Evolutionary conservation across 2,113 vertebrate genomes (phyloP).

Genomic region (Tenebrosternarchus preto): DNA sequence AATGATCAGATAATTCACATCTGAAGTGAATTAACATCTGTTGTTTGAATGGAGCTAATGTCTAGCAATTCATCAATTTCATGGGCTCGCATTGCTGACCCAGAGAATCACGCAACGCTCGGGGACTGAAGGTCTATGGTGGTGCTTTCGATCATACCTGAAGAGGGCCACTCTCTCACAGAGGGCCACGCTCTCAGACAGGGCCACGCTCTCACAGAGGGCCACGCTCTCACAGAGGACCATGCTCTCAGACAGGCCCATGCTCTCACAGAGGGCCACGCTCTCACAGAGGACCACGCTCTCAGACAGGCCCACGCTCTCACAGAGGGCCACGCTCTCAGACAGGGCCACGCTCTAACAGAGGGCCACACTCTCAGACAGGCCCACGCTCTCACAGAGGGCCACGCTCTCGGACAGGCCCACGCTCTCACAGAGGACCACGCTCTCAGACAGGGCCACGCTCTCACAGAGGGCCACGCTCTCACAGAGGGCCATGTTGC

Average conservation of each 20-base stretch:
- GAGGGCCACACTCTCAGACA: too few relatives aligned
- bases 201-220: not conserved
- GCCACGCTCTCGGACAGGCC: too few relatives aligned
- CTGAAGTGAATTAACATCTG: conserved; percentile 79
- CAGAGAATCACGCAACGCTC: conserved; percentile 56
- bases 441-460: too few relatives aligned
- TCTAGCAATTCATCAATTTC: conserved; percentile 77
- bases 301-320: too few relatives aligned
- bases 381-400: not conserved
- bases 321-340: not conserved
- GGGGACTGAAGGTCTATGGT: conserved; percentile 22
- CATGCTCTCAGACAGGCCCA: too few relatives aligned
- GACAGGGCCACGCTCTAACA: too few relatives aligned
- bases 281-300: not conserved
- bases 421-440: not conserved
- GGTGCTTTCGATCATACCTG: conserved; percentile 24
- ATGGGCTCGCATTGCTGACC: conserved; percentile 69
- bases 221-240: not conserved
- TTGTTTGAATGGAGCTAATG: conserved; percentile 78
- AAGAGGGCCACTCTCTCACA: too few relatives aligned
- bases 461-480: not conserved
- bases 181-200: not conserved
- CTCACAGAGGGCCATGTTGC: not conserved
- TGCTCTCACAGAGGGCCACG: not conserved
- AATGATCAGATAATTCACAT: conserved; percentile 78